Conservation (phyloP, 2,113 vertebrate genomes). For the Chamaea fasciata region DNA sequence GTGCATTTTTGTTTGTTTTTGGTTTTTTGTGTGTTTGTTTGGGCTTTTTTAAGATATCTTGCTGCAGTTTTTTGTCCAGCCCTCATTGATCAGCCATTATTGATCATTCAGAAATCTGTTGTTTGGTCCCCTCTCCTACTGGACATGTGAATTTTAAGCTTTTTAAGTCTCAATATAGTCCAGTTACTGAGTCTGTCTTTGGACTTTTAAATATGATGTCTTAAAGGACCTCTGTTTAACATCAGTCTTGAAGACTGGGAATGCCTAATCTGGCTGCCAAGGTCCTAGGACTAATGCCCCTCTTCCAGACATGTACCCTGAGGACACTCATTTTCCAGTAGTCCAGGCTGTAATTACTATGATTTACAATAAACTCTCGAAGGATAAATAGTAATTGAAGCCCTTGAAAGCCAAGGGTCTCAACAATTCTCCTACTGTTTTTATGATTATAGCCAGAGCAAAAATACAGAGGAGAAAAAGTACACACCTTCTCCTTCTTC, state of each 20-base stretch:
- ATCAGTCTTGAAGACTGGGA: neutral
- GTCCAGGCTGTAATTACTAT: neutral
- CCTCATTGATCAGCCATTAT: neutral
- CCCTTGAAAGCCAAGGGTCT: neutral
- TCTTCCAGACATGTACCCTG: neutral
- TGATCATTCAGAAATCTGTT: neutral
- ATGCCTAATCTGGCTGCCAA: neutral
- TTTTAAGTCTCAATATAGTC: neutral
- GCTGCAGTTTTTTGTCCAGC: neutral
- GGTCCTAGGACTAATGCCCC: neutral
- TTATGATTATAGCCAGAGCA: neutral
- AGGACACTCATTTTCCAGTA: neutral
- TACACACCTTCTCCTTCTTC: neutral
- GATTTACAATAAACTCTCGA: neutral
- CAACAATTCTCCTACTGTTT: neutral
- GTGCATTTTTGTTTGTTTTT: neutral
- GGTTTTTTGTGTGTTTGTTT: neutral
- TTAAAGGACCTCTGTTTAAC: neutral
- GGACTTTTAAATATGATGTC: neutral
- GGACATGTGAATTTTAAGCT: neutral
- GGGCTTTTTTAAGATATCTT: neutral
- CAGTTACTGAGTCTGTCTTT: neutral
- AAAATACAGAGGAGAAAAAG: neutral
- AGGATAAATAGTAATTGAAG: neutral
- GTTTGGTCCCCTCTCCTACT: neutral